Base-by-base conservation (phyloP, 2,113 vertebrate species). In the Trochalopteron elliotii region DNA sequence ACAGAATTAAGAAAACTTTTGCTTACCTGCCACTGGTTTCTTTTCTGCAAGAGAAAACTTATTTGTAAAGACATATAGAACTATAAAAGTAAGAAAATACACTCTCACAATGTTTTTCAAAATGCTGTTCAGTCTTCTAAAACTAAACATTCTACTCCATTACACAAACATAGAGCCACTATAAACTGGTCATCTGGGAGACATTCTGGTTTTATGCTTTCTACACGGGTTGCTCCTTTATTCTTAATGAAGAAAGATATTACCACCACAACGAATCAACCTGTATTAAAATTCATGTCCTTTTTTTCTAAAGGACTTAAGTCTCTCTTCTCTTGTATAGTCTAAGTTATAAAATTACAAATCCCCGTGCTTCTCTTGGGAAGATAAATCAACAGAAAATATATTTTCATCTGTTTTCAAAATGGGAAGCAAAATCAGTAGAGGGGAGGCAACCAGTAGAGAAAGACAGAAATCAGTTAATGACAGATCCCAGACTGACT, bases 11-110 rank as follows among this genome's bases (percentile, higher is more conserved):
- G 52, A 79, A 81, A 75, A 90, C 13, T 60, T 95, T 88, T 89
- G 60, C 96, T 97, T 97, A 96, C 96, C 96, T 96, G 88, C 44
- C 42, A 86, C 24, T 68, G 47, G 35, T 77, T 89, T 93, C 77
- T 91, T 96, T 95, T 96, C 88, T 93, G 89, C 72, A 95, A 96
- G 33, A 91, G 52, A 96, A 40, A 89, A 56, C 47, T 87, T 82
- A 81, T 57, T 83, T 94, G 61, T 71, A 87, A 93, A 93, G 27
- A 81, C 77, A 92, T 35, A 59, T 60, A 90, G 31, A 90, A 87
- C 40, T 49, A 64, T 4, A 25, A 28, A 69, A 70, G 15, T 42
- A 90, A 69, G n/a, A 67, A 92, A 80, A 70, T 27, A 83, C 10
- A 2, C 37, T 91, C 24, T 94, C 86, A 52, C 2, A 67, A 82